A percentile compares a stretch with the other conserved stretches of the same genome.
Conservation (phyloP, 92 coral and sea anemone species). For the Pocillopora meandrina region DNA sequence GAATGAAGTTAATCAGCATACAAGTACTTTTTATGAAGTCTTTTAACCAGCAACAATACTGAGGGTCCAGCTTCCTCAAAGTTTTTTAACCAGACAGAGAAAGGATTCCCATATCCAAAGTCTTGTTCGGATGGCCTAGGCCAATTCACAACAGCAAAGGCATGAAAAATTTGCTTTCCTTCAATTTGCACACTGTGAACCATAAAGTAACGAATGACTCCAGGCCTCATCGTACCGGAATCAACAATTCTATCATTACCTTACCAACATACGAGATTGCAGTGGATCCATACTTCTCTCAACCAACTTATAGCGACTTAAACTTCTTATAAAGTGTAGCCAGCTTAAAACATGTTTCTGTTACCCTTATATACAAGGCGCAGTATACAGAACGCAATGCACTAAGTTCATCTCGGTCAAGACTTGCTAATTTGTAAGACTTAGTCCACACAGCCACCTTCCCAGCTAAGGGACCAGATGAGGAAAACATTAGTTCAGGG, state of each 20-base stretch:
- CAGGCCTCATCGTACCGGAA: too few relatives aligned
- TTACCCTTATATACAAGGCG: not conserved
- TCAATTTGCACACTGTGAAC: slow-evolving; percentile 42
- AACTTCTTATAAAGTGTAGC: slow-evolving; percentile 33
- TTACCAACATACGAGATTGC: too few relatives aligned
- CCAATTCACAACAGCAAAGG: slow-evolving; percentile 72
- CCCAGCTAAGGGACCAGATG: not conserved
- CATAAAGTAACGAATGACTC: not conserved
- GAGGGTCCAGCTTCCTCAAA: slow-evolving; percentile 52
- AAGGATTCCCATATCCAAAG: slow-evolving; percentile 55
- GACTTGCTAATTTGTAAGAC: slow-evolving; percentile 11
- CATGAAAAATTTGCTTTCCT: slow-evolving; percentile 41
- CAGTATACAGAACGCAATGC: slow-evolving; percentile 22
- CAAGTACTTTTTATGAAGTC: slow-evolving; percentile 51
- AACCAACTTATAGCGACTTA: slow-evolving; percentile 9
- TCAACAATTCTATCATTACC: too few relatives aligned
- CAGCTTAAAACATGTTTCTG: not conserved
- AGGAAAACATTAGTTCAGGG: not conserved
- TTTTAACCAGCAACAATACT: slow-evolving; percentile 57
- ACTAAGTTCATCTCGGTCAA: not conserved
- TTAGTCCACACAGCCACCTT: slow-evolving; percentile 14
- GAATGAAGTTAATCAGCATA: slow-evolving; percentile 24
- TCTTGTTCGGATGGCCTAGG: slow-evolving; percentile 36
- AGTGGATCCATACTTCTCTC: slow-evolving; percentile 20
- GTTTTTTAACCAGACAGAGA: slow-evolving; percentile 49